Evolutionary conservation across 30 jellyfish, hydroid and myxozoan species (phyloP), one percentile per base, ranked within the genome.

Genomic region (Aurelia coerulea): DNA sequence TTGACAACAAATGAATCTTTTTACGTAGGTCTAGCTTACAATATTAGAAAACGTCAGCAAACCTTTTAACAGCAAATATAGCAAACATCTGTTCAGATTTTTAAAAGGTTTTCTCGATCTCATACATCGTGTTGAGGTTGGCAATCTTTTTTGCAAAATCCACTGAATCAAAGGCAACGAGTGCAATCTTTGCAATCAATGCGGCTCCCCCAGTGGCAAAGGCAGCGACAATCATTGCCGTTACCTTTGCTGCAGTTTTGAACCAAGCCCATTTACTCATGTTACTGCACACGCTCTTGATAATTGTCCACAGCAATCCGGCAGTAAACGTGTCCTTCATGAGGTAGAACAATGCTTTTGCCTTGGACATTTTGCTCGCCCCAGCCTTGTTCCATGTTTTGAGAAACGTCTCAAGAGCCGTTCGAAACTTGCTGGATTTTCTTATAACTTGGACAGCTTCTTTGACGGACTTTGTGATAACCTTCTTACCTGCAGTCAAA

Each of bases 61-160:
- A 14, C 68, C 5, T 19, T 1, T 59, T 59, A 16, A 59, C 31
- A 19, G 69, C 34, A 23, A 17, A 60, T 11, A 17, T 5, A 60
- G 1, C 10, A 17, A 13, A 60, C 3, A 10, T 60, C 70, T 17
- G 70, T 10, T 60, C 12, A 60, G 35, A 60, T 1, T 3, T 60
- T 11, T 15, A 60, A 15, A 60, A 17, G 0, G 70, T 60, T 60
- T 60, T 60, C 70, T 60, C 35, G 39, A 60, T 13, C 35, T 11
- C 70, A 17, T 5, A 10, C 15, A 60, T n/a, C 2, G 31, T n/a
- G 70, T 60, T 60, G 12, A 23, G 15, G 35, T 60, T 60, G 0
- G 70, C 70, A 60, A 60, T 60, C 70, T 60, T 60, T 60, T 10
- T 8, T 60, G 70, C 70, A 60, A 60, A 60, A 60, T 60, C 70